Base-by-base conservation (phyloP, 2,113 vertebrate species). In the Lycaon pictus region DNA sequence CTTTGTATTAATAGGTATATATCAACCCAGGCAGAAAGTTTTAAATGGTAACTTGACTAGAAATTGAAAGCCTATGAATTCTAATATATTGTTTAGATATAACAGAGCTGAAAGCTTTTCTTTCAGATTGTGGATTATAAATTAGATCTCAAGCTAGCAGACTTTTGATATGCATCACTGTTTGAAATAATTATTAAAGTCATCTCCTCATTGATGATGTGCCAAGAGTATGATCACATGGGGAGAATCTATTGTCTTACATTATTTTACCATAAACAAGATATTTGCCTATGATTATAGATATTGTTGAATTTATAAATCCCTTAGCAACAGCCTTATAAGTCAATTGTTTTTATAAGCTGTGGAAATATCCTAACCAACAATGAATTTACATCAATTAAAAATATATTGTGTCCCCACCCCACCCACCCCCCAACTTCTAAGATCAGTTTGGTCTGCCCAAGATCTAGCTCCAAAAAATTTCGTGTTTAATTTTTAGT, bases 401-500 rank as follows among this genome's bases (percentile, higher is more conserved):
- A 22, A 94, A 91, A 88, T 95, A 69, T 20, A 90, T 16, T 3
- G 10, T 55, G 48, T 69, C n/a, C 37, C 80, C 37, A 48, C 48
- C 32, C n/a, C 56, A 4, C 51, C 32, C 67, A 32, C 67, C 43
- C 32, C 67, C 67, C 67, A 35, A 35, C 17, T 60, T 80, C 19
- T 10, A 85, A 94, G 25, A 93, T 67, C 37, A 84, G 83, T 89
- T 94, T 56, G 22, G 20, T 62, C 71, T 74, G 76, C 51, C 16
- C 67, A 94, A 81, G 16, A 90, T 88, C 93, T 74, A 93, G 82
- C 37, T 69, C 48, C 89, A 94, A 72, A 88, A 92, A 94, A 55
- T 51, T 67, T 96, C 32, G 53, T 93, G 74, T 95, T 96, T 96
- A 93, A 87, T 79, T 89, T 96, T 97, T 95, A 96, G 96, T 97